These are phyloP conservation scores for Gyps fulvus DNA, from an alignment of 2,113 vertebrate species.

Conservation along the genomic window DNA sequence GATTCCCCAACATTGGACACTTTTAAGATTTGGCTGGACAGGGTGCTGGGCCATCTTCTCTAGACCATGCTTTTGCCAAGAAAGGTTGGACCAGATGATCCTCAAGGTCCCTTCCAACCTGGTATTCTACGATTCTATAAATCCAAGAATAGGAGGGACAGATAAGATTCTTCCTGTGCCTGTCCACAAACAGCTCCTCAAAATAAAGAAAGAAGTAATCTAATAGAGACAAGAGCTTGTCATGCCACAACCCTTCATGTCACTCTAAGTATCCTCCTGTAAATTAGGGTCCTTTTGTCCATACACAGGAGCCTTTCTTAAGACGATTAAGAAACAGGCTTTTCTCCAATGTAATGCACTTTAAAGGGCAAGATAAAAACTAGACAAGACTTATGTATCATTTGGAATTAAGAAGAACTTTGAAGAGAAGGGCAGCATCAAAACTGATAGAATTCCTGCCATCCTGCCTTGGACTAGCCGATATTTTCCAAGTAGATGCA, in stretches of 20 bases:
- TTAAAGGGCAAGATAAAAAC: not conserved
- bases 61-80: not conserved
- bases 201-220: not conserved
- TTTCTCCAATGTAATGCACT: not conserved
- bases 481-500: not conserved
- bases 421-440: not conserved
- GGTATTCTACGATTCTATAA: not conserved
- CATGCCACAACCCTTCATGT: not conserved
- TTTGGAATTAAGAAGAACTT: not conserved
- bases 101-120: not conserved
- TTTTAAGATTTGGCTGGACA: not conserved
- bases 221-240: not conserved
- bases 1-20: not conserved
- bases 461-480: not conserved
- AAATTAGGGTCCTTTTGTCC: not conserved
- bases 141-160: not conserved
- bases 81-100: not conserved
- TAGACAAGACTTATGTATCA: not conserved
- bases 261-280: not conserved
- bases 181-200: not conserved
- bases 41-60: not conserved
- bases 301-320: not conserved
- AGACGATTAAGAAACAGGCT: not conserved
- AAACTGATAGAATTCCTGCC: not conserved
- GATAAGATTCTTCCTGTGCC: not conserved